Base-by-base conservation (phyloP, 2,797 vertebrate genomes). In the Rhodeus uyekii region DNA sequence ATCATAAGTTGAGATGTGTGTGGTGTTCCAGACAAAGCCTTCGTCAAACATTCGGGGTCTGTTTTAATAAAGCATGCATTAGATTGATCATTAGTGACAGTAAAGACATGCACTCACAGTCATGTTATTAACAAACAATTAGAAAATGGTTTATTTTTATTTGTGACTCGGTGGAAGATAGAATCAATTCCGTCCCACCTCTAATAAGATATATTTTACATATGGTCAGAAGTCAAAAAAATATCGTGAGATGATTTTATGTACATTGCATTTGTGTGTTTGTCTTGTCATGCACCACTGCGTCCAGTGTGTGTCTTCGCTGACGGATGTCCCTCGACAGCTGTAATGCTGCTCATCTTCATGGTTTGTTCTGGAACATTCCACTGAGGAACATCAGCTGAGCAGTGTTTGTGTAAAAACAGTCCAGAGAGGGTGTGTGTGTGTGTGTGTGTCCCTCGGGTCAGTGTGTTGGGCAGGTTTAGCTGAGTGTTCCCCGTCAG, bases 401-500 rank as follows among this genome's bases (percentile, higher is more conserved):
- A 46, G 22, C 65, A 24, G 38, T 29, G 67, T 60, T 60, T 46
- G 67, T 72, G 19, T 46, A 19, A 3, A 79, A 69, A 58, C 77
- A 32, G n/a, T n/a, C n/a, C 22, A 0, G 55, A 29, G 13, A 1
- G 16, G 5, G 3, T 16, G 27, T 0, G 44, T 8, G 42, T 12
- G 44, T 46, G 44, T 46, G 44, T 46, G 1, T 3, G 5, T 53
- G 19, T 74, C 48, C 13, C 71, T 55, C 71, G 14, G 48, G 19
- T 53, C 46, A 74, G 24, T 22, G 44, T 78, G 27, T 67, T 16
- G n/a, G 73, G 24, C 16, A 76, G 53, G 53, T 60, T 18, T 42
- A 38, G 77, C 48, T 68, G 64, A 68, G 64, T 69, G 22, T 58
- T 64, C 2, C 24, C 77, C 22, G 24, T 79, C 19, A 34, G 64